phyloP scores from a whole-genome alignment of 1,140 invertebrate species.

The Neodiprion pinetum region DNA sequence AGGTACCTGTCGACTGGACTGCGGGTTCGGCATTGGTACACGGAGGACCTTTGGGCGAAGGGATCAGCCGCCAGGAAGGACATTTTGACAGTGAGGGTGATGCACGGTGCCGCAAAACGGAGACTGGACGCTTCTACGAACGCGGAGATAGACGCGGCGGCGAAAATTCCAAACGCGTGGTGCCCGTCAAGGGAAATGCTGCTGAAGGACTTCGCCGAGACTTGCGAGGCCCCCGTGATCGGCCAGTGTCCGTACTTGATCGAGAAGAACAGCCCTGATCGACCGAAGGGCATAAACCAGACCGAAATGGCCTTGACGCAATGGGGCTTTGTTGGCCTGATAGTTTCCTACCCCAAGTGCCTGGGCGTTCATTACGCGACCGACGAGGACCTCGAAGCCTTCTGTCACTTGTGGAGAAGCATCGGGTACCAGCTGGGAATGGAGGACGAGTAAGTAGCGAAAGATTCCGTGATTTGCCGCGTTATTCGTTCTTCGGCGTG shows the following conservation, averaged over 20 bases:
- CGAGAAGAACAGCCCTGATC: constrained; percentile 61
- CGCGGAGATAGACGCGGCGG: constrained; percentile 33
- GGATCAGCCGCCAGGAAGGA: constrained; percentile 55
- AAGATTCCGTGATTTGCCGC: too few species aligned
- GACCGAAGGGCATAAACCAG: constrained; percentile 65
- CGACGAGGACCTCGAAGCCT: constrained; percentile 72
- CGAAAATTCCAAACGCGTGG: constrained; percentile 58
- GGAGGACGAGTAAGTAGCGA: constrained; percentile 69
- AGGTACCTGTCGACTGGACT: constrained; percentile 61
- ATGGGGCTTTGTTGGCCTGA: constrained; percentile 81
- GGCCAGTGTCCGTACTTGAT: constrained; percentile 52
- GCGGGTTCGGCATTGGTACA: constrained; percentile 63
- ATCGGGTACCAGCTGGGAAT: constrained; percentile 82
- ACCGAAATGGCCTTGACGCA: constrained; percentile 81
- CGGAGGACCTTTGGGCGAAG: constrained; percentile 57
- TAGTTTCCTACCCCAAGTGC: constrained; percentile 67
- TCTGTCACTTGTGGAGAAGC: constrained; percentile 81
- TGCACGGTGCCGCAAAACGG: constrained; percentile 55
- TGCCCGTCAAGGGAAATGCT: constrained; percentile 42
- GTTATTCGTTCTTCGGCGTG: constrained; percentile 14
- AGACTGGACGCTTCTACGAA: constrained; percentile 33
- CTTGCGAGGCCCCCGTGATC: constrained; percentile 31
- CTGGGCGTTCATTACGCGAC: constrained; percentile 67
- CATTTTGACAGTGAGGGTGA: constrained; percentile 54
- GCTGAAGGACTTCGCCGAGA: constrained; percentile 31